Conservation (phyloP, 2,888 invertebrate genomes). For the Orthonychiurus folsomi region DNA sequence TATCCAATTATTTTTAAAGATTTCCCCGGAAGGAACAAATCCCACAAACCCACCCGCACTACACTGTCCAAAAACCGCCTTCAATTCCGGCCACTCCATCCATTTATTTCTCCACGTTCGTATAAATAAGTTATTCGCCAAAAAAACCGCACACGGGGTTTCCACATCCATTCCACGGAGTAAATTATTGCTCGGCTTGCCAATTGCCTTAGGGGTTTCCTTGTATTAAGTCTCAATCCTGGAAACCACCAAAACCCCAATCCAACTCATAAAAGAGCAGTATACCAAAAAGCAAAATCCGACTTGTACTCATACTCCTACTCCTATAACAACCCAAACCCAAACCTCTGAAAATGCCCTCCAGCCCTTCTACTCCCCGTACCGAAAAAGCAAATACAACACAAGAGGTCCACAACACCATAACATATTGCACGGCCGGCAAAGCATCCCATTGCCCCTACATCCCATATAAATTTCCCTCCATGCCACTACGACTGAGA, state of each 20-base stretch:
- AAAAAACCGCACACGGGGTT: no score
- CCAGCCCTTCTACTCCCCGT: no score
- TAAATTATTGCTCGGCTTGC: not conserved
- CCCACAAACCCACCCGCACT: not conserved
- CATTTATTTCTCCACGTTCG: not conserved
- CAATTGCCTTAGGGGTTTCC: not conserved
- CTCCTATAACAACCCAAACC: not conserved
- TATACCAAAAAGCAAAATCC: not conserved
- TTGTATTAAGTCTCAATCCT: not conserved
- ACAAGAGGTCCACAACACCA: not conserved
- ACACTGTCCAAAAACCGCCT: not conserved
- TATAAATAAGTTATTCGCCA: conserved; percentile 1
- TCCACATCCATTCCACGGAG: no score
- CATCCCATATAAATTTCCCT: no score
- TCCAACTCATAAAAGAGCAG: not conserved
- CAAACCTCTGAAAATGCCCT: not conserved
- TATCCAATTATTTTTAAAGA: not conserved
- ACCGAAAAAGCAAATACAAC: not conserved
- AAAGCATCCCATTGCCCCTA: not conserved
- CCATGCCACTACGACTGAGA: not conserved
- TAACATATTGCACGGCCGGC: not conserved
- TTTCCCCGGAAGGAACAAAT: not conserved
- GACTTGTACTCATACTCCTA: not conserved
- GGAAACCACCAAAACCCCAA: not conserved
- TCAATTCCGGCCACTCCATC: no score